phyloP scores from a whole-genome alignment of 2,113 vertebrate genomes.

The Chloropsis cyanopogon region DNA sequence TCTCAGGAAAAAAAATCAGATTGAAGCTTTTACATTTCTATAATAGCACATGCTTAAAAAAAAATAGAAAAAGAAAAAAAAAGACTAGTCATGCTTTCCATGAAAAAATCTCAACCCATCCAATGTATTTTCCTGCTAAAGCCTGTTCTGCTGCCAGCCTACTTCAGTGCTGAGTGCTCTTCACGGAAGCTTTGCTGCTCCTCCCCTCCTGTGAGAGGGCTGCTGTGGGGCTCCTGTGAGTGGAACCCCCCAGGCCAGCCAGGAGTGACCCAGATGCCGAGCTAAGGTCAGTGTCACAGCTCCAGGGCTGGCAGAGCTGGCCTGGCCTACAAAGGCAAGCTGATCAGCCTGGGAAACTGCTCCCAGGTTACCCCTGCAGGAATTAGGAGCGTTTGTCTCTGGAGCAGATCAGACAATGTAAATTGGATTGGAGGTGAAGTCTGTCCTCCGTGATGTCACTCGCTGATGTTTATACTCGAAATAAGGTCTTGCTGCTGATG shows the following conservation, averaged over 20 bases:
- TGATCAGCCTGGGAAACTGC: neutral
- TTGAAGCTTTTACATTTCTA: neutral
- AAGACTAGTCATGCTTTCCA: neutral
- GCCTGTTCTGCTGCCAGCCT: neutral
- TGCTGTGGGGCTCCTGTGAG: neutral
- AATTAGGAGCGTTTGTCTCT: neutral
- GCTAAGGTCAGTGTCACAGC: neutral
- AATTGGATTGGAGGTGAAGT: neutral
- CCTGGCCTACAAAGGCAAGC: neutral
- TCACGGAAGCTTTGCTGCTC: neutral
- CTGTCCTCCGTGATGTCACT: neutral
- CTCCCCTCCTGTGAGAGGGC: neutral
- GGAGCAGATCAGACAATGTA: slow-evolving; percentile 20
- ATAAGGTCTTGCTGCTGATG: neutral
- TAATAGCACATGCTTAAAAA: neutral
- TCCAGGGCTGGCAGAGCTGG: neutral
- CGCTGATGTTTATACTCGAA: neutral
- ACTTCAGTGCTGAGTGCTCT: neutral
- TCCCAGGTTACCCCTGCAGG: slow-evolving; percentile 4
- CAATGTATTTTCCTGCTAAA: neutral
- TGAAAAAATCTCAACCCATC: neutral
- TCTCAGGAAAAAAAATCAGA: neutral
- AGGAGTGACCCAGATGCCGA: neutral
- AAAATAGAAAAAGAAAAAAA: neutral
- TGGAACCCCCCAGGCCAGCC: neutral